Evolutionary conservation across 1,140 invertebrate genomes (phyloP).

Genomic region (Zaprionus africanus): DNA sequence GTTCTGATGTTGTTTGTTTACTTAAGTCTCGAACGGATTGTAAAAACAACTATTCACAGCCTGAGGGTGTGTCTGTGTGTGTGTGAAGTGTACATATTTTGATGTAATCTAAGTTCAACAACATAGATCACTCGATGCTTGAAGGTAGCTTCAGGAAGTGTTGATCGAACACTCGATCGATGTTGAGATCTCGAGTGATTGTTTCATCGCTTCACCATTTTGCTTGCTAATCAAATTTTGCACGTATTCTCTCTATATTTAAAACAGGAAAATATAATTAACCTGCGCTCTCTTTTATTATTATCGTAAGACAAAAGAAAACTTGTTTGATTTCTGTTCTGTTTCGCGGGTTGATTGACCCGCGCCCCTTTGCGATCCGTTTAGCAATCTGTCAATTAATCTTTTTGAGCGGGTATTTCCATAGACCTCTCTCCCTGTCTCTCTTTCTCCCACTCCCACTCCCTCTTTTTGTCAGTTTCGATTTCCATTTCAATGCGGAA

Average conservation of each 20-base stretch:
- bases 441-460: not conserved
- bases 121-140: not conserved
- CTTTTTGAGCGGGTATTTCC: slow-evolving; percentile 25
- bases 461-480: not conserved
- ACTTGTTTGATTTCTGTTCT: slow-evolving; percentile 1
- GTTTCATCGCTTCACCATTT: not conserved
- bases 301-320: slow-evolving; percentile 6
- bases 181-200: not conserved
- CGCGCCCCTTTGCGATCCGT: slow-evolving; percentile 21
- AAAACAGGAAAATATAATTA: slow-evolving; percentile 5
- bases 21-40: slow-evolving; percentile 33
- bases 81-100: not conserved
- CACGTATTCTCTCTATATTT: not conserved
- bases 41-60: slow-evolving; percentile 23
- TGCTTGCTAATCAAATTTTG: slow-evolving; percentile 1
- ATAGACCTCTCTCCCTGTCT: not conserved
- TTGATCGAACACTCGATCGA: not conserved
- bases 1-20: slow-evolving; percentile 39
- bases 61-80: not conserved
- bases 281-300: not conserved
- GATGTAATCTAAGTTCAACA: not conserved
- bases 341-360: slow-evolving; percentile 16
- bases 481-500: slow-evolving; percentile 19
- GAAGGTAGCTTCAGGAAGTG: not conserved
- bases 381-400: slow-evolving; percentile 35